Base-by-base conservation (phyloP, 37 sponge, comb jelly and placozoan genomes). In the Eunapius fragilis region DNA sequence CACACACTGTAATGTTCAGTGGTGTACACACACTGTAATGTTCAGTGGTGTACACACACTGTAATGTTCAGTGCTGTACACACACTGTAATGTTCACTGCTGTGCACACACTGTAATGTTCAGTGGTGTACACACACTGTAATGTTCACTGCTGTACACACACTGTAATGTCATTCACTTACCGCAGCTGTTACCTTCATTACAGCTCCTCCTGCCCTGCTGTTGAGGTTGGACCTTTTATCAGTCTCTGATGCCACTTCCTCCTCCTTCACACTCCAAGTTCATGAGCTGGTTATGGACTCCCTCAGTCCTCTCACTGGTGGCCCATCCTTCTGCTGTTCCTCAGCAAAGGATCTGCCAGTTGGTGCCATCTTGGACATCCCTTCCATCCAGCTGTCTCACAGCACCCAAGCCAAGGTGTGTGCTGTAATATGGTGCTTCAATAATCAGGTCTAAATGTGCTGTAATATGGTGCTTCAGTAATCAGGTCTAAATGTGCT, bases 201-300 rank as follows among this genome's bases (percentile, higher is more conserved):
- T 22, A 68, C 75, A 89, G 89, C 73, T 19, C 75, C 85, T 67
- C 85, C 85, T n/a, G 74, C 84, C 27, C 69, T 75, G 30, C 80
- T 89, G 89, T 3, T 89, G 67, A 68, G 89, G 30, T 30, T 89
- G 68, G 89, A 89, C 33, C 80, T 75, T 11, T 75, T 37, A 31
- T 79, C 85, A 23, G 68, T 89, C 67, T 80, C 89, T 67, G 45
- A 34, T 2, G 19, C 84, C 58, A 31, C 75, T 3, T 17, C 67
- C 67, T 75, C 67, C 67, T 37, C n/a, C 48, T 2, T 69, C 83
- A 71, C 77, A 17, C 72, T 88, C 30, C 38, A 76, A 25, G 78
- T 88, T 49, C 88, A 88, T 58, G 83, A 83, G 0, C 78, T 88
- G 26, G 78, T 88, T 22, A 23, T 88, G 77, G 88, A 88, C 72